Evolutionary conservation across 2,113 vertebrate genomes (phyloP).

Genomic region (Grus americana): DNA sequence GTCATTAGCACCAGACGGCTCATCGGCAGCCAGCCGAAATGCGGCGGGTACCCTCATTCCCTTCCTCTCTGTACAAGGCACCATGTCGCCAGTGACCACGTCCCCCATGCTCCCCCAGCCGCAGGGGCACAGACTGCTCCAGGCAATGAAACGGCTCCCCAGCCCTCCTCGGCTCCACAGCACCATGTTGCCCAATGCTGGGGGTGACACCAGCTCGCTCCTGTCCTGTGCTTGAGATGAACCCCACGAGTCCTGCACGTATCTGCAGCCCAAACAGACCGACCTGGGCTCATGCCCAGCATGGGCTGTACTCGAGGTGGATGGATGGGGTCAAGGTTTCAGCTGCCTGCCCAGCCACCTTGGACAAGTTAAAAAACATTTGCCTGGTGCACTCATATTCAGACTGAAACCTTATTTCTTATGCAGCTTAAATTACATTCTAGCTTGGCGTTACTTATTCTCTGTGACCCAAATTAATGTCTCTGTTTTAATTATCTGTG

Average conservation of each 20-base stretch:
- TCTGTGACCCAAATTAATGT: neutral
- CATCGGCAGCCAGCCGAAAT: neutral
- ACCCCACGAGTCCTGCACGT: accelerated
- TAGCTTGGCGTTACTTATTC: neutral
- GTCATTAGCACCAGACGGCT: neutral
- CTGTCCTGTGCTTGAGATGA: neutral
- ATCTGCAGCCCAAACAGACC: neutral
- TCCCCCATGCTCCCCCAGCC: neutral
- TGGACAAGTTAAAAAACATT: neutral
- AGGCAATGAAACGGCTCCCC: neutral
- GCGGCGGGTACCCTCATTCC: neutral
- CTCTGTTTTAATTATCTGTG: neutral
- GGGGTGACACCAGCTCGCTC: neutral
- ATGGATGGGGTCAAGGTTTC: accelerated
- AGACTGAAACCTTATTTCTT: neutral
- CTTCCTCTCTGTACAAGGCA: neutral
- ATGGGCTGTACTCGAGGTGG: neutral
- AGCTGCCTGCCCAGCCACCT: too few species aligned
- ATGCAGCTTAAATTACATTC: neutral
- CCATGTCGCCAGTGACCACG: accelerated
- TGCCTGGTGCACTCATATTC: neutral
- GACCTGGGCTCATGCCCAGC: accelerated
- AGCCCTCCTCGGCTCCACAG: neutral
- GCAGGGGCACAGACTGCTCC: neutral
- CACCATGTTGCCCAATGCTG: accelerated